Evolutionary conservation across 2,888 invertebrate species (phyloP).

Genomic region (Oasisia sp.): DNA sequence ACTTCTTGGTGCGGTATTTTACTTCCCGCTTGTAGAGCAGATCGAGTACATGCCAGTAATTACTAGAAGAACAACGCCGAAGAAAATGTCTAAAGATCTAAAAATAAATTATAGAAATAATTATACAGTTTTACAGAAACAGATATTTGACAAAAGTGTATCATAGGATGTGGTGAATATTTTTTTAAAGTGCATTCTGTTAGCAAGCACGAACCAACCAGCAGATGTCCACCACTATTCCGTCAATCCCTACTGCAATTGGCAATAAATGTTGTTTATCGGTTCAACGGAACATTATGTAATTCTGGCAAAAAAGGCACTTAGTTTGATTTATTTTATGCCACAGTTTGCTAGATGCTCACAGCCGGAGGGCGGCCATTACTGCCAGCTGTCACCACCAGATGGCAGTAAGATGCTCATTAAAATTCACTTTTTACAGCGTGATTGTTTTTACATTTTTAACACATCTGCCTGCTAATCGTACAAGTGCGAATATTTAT

Average conservation of each 20-base stretch:
- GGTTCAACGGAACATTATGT: neutral
- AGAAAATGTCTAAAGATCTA: neutral
- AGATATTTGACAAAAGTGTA: neutral
- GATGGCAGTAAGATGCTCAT: neutral
- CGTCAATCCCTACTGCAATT: neutral
- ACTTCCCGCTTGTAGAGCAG: neutral
- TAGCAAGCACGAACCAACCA: neutral
- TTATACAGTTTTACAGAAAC: neutral
- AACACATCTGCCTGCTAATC: neutral
- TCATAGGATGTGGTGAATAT: neutral
- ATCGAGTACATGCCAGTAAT: neutral
- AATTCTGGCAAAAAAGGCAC: neutral
- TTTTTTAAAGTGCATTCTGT: neutral
- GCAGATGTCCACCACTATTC: neutral
- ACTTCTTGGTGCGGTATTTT: neutral
- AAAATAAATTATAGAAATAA: no score
- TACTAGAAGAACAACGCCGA: neutral
- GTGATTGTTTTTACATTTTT: neutral
- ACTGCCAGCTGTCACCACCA: conserved; percentile 8
- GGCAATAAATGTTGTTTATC: conserved; percentile 4
- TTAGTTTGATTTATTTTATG: neutral
- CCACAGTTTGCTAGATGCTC: neutral
- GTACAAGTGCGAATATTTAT: neutral
- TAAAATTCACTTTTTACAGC: neutral
- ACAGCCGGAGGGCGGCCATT: neutral